These are phyloP conservation scores for Drosophila buzzatii DNA, from an alignment of 2,888 invertebrate genomes.

Conservation along the genomic window DNA sequence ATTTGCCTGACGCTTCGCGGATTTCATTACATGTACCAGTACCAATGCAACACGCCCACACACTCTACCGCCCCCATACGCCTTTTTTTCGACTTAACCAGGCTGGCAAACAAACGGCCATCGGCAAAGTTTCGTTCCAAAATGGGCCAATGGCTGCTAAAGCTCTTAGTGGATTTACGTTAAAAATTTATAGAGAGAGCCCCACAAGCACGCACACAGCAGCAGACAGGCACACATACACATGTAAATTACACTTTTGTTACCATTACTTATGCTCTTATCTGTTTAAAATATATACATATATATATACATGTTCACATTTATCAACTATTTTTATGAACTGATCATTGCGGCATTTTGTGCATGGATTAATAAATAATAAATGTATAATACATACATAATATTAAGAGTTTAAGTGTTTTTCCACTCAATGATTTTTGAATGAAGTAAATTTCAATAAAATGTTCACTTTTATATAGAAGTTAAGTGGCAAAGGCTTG, in stretches of 20 bases:
- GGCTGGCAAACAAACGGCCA: conserved; percentile 19
- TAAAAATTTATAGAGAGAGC: conserved; percentile 63
- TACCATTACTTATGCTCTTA: conserved; percentile 20
- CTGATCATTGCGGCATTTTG: conserved; percentile 10
- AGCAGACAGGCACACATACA: background rate
- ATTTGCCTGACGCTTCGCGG: conserved; percentile 34
- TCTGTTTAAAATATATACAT: conserved; percentile 7
- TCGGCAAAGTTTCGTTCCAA: conserved; percentile 24
- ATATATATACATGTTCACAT: background rate
- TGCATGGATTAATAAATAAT: conserved; percentile 3
- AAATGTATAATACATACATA: background rate
- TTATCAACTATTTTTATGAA: conserved; percentile 10
- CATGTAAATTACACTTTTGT: conserved; percentile 30
- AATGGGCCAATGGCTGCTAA: conserved; percentile 34
- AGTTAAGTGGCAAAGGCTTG: background rate
- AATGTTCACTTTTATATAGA: no score
- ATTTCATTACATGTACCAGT: conserved; percentile 45
- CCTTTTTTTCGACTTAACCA: conserved; percentile 12
- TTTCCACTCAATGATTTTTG: background rate
- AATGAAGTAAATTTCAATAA: background rate
- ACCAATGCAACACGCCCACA: conserved; percentile 1
- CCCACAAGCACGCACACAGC: background rate
- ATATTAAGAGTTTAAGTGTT: conserved; percentile 4
- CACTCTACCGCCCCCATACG: background rate
- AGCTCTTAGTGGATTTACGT: conserved; percentile 70